Evolutionary conservation across 64 coral and sea anemone species (phyloP).

Genomic region (Platygyra sinensis): DNA sequence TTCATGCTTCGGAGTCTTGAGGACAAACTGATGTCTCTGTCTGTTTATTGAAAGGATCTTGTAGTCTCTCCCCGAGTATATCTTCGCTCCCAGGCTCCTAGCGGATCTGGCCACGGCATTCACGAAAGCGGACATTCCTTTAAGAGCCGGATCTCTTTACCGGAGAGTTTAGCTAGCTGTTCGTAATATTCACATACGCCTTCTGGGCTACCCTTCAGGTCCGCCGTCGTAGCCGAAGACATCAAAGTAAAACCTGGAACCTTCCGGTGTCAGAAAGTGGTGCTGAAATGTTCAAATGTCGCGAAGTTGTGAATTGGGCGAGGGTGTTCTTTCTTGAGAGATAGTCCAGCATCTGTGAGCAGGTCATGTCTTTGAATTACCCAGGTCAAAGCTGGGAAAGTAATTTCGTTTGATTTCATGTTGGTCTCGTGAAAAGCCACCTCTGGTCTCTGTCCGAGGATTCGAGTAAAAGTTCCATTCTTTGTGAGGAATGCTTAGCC

Average conservation of each 20-base stretch:
- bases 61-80: background rate
- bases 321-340: conserved; percentile 14
- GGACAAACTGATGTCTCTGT: background rate
- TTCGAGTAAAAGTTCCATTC: conserved; percentile 36
- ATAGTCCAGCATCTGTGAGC: conserved; percentile 17
- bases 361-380: conserved; percentile 25
- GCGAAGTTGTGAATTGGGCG: background rate
- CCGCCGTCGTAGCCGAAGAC: conserved; percentile 24
- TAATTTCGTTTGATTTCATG: conserved; percentile 17
- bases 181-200: conserved; percentile 18
- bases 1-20: conserved; percentile 13
- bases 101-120: background rate
- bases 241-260: conserved; percentile 31
- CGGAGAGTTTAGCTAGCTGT: conserved; percentile 9
- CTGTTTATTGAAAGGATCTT: conserved; percentile 8
- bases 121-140: conserved; percentile 37
- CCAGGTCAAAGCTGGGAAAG: conserved; percentile 18
- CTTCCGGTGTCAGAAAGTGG: conserved; percentile 24
- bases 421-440: background rate
- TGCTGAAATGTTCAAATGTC: conserved; percentile 35
- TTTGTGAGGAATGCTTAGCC: conserved; percentile 17
- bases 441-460: conserved; percentile 20
- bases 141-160: conserved; percentile 1
- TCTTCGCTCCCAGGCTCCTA: background rate
- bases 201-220: conserved; percentile 28